Evolutionary conservation across 2,888 invertebrate genomes (phyloP).

Genomic region (Drosophila merina): DNA sequence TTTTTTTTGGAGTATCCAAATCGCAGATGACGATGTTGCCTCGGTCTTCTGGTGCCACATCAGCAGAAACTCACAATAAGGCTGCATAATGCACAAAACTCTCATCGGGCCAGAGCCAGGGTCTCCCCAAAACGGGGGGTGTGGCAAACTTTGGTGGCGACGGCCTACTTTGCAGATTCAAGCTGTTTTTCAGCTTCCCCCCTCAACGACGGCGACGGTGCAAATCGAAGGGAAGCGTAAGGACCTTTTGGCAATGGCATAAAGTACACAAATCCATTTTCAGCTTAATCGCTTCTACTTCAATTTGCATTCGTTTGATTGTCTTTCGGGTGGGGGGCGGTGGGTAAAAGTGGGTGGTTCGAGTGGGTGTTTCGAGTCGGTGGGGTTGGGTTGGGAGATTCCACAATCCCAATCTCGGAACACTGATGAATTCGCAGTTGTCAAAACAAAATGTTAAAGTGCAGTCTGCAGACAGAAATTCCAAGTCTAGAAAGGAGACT

Average conservation of each 20-base stretch:
- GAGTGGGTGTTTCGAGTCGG: not conserved
- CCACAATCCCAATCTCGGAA: not conserved
- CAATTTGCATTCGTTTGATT: slow-evolving; percentile 67
- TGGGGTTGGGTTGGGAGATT: slow-evolving; percentile 3
- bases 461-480: slow-evolving; percentile 48
- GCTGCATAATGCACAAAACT: slow-evolving; percentile 52
- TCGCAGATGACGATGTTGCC: slow-evolving; percentile 28
- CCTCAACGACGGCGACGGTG: slow-evolving; percentile 1
- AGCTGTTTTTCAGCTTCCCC: slow-evolving; percentile 49
- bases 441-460: slow-evolving; percentile 64
- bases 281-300: slow-evolving; percentile 63
- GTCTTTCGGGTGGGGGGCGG: slow-evolving; percentile 39
- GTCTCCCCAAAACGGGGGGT: slow-evolving; percentile 28
- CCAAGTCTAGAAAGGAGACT: not conserved
- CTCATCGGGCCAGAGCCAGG: slow-evolving; percentile 7
- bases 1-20: slow-evolving; percentile 16
- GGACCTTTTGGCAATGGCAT: slow-evolving; percentile 55
- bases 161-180: slow-evolving; percentile 58
- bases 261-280: slow-evolving; percentile 65
- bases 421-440: slow-evolving; percentile 57
- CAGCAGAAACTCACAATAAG: slow-evolving; percentile 54
- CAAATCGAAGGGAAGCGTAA: slow-evolving; percentile 24
- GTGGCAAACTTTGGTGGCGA: slow-evolving; percentile 53
- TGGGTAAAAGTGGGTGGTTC: not conserved
- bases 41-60: slow-evolving; percentile 36